phyloP scores from a whole-genome alignment of 2,113 vertebrate species.

The Hoplias malabaricus region DNA sequence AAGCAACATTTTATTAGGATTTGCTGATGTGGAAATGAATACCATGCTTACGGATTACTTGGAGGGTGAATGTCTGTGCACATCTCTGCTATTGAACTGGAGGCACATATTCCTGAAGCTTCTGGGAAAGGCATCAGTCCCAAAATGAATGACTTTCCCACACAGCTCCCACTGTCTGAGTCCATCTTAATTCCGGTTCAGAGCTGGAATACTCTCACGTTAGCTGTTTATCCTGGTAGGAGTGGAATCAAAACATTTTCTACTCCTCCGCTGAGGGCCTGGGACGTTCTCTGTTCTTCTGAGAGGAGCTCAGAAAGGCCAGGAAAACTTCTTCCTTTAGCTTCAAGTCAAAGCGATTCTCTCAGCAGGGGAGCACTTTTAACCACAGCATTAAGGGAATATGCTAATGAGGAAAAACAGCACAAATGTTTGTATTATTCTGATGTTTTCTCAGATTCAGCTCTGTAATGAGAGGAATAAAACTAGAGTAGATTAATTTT shows the following conservation, averaged over 20 bases:
- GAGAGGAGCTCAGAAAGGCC: constrained; percentile 51
- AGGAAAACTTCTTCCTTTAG: constrained; percentile 44
- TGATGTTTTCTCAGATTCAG: no score
- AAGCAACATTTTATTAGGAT: no score
- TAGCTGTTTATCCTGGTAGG: not conserved
- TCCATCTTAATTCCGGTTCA: not conserved
- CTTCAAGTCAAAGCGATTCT: constrained; percentile 38
- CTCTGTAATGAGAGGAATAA: no score
- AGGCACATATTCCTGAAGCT: not conserved
- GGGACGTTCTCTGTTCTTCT: constrained; percentile 58
- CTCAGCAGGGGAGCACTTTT: constrained; percentile 24
- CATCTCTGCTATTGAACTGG: no score
- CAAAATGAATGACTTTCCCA: not conserved
- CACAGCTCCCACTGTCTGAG: not conserved
- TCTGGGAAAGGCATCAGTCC: not conserved
- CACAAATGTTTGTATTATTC: not conserved
- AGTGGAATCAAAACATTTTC: not conserved
- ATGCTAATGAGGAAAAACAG: not conserved
- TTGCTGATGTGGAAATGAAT: no score
- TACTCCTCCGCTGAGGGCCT: not conserved
- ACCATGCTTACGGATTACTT: no score
- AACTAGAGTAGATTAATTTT: no score
- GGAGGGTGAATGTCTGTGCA: no score
- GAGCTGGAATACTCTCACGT: not conserved
- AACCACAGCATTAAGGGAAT: constrained; percentile 22